Base-by-base conservation (phyloP, 1,140 invertebrate genomes). In the Teleopsis dalmanni region DNA sequence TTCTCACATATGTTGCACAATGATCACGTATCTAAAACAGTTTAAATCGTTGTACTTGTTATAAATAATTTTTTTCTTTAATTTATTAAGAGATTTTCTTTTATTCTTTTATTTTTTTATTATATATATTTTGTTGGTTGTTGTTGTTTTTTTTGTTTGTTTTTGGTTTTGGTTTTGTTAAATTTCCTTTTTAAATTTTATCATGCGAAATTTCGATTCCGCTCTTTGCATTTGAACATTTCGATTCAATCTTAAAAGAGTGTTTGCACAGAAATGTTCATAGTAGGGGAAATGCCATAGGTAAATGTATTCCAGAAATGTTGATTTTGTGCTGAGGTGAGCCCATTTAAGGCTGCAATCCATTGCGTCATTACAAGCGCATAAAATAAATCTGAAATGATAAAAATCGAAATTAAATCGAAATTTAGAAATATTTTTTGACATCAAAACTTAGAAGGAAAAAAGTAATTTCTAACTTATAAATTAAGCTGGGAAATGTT, bases 21-120 rank as follows among this genome's bases (percentile, higher is more conserved):
- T 14, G 27, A 36, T 27, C 7, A 8, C 43, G 31, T 41, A 13
- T 16, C 23, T 34, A 48, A 50, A 50, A 45, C 41, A 50, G 48
- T 42, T 45, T 45, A 22, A 34, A 29, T 50, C 48, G 48, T 50
- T 50, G 48, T 50, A 50, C 41, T 43, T 38, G 48, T 50, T 50
- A 29, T 46, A 26, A 18, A 29, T 46, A 33, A 45, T 38, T 34
- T 27, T 46, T 35, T n/a, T 45, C 33, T 14, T 22, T 34, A 19
- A 46, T 3, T 23, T 29, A 21, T 18, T 37, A 25, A 37, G 23
- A 16, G 14, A 25, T 38, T 27, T 18, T 25, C 26, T 35, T 35
- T 14, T 18, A 5, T 35, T 8, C 5, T 35, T 35, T 35, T 8
- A 13, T 31, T 10, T 19, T 19, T 35, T 35, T 35, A 14, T 13